A percentile compares a stretch with the other conserved stretches of the same genome.
Evolutionary conservation across 2,797 vertebrate species (phyloP).

Genomic region (Myotis findleyi): DNA sequence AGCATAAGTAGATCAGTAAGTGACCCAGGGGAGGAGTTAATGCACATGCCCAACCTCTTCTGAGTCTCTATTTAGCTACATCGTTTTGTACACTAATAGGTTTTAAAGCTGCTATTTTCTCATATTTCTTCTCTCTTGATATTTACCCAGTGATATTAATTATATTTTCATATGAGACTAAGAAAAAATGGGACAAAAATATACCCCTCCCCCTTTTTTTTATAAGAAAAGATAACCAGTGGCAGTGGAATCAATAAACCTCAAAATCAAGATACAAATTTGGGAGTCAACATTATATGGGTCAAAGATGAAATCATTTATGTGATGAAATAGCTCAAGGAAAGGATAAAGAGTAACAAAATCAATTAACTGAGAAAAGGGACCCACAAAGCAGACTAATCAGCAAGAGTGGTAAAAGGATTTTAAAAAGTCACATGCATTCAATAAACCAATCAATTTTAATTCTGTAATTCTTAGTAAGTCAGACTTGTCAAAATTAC

Average conservation of each 20-base stretch:
- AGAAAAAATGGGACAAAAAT: background rate
- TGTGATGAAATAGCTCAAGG: background rate
- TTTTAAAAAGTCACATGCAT: background rate
- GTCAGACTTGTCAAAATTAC: background rate
- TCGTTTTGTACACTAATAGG: background rate
- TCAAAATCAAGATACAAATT: background rate
- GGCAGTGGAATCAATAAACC: background rate
- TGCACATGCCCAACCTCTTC: background rate
- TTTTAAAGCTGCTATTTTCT: background rate
- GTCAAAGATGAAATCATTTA: background rate
- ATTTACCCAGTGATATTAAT: background rate
- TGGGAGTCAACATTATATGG: background rate
- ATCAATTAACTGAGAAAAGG: background rate
- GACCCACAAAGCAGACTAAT: background rate
- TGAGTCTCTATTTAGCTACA: background rate
- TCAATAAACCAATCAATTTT: background rate
- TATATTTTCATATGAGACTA: conserved; percentile 38
- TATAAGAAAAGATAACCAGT: background rate
- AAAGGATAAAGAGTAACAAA: background rate
- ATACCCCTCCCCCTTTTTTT: background rate
- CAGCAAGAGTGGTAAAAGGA: background rate
- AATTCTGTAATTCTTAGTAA: background rate
- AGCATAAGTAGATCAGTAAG: background rate
- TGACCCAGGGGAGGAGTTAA: background rate
- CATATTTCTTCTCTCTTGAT: conserved; percentile 14